Percentiles rank a stretch among this genome's conserved stretches.
Conservation (phyloP, 2,113 vertebrate species). For the Tragelaphus scriptus region DNA sequence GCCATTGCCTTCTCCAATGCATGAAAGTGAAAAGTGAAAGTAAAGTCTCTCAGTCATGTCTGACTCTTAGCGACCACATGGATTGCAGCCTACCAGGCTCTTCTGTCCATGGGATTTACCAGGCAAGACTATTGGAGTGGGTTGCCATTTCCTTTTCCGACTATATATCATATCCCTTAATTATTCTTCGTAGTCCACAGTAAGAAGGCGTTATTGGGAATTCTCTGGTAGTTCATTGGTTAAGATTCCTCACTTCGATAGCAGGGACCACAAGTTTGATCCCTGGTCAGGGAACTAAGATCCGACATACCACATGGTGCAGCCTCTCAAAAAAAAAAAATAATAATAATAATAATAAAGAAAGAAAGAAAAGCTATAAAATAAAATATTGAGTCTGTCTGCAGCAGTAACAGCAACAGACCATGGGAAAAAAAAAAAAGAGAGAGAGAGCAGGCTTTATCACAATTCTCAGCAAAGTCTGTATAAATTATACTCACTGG, state of each 20-base stretch:
- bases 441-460: neutral
- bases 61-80: rapidly evolving
- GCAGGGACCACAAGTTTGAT: neutral
- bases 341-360: rapidly evolving
- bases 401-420: neutral
- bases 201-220: neutral
- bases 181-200: neutral
- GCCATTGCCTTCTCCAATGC: too few species aligned
- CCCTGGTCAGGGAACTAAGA: neutral
- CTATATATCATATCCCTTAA: neutral
- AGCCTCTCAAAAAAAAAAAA: neutral
- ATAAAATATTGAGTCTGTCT: neutral
- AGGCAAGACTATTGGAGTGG: too few species aligned
- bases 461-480: neutral
- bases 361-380: neutral
- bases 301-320: neutral
- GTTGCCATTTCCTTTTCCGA: too few species aligned
- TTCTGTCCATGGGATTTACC: too few species aligned
- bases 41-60: too few species aligned
- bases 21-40: too few species aligned
- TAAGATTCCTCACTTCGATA: neutral
- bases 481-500: neutral
- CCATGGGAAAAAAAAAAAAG: neutral
- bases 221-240: neutral
- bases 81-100: too few species aligned